Evolutionary conservation across 2,113 vertebrate species (phyloP).

Genomic region (Struthio camelus): DNA sequence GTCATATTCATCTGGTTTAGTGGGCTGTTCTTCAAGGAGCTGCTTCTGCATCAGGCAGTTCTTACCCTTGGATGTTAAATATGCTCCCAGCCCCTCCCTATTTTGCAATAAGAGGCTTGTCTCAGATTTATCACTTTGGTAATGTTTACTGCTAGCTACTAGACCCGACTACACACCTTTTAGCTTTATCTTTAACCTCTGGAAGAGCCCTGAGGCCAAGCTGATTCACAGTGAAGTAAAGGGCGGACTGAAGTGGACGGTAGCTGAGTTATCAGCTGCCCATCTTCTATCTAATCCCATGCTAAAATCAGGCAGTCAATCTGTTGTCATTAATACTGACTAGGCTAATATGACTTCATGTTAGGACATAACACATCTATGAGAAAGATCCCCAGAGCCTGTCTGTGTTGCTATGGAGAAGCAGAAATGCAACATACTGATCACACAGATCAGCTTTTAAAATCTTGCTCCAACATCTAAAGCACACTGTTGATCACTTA

Average conservation of each 20-base stretch:
- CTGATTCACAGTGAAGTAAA: background rate
- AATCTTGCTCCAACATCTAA: background rate
- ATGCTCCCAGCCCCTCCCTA: background rate
- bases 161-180: background rate
- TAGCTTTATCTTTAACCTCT: background rate
- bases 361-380: background rate
- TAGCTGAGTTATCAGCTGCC: background rate
- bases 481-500: background rate
- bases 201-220: background rate
- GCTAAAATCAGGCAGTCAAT: background rate
- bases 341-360: rapidly evolving
- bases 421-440: background rate
- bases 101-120: background rate
- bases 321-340: background rate
- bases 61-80: background rate
- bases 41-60: background rate
- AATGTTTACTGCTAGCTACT: background rate
- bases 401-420: background rate
- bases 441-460: background rate
- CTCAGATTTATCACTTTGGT: background rate
- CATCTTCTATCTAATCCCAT: background rate
- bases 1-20: background rate
- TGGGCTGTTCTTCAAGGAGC: background rate
- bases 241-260: background rate
- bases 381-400: background rate